Base-by-base conservation (phyloP, 2,797 vertebrate genomes). In the Danio jaintianensis region DNA sequence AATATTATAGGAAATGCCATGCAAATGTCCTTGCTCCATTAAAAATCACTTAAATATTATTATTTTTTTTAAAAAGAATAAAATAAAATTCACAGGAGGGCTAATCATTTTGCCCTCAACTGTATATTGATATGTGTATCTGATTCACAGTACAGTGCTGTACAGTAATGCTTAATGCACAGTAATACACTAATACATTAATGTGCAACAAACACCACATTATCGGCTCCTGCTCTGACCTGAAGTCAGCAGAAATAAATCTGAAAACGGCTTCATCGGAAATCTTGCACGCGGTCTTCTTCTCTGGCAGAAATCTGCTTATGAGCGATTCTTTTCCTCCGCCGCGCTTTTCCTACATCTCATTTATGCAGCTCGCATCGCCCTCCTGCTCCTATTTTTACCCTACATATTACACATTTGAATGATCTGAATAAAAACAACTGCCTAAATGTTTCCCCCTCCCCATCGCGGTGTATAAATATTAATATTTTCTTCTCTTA, bases 351-450 rank as follows among this genome's bases (percentile, higher is more conserved):
- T 90, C 91, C 89, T 90, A 89, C 84, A 89, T 92, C 91, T 92
- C 89, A 92, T 92, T 93, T 91, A 90, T 92, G 89, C 92, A 89
- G 89, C 89, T 92, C 91, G 90, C 90, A 91, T 85, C 87, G 82
- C 79, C 84, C 86, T 86, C 88, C 89, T 88, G 87, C 89, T 89
- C 90, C 89, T 84, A 90, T 91, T 89, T 84, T 89, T 83, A 84
- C 87, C 79, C 83, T 29, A 79, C 87, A 82, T 76, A 71, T 89
- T 85, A 88, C 89, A 91, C 84, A 90, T 91, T 87, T 87, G 87
- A 91, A 90, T 85, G 76, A 89, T 91, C 75, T 87, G 86, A 90
- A 89, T 91, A 89, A 91, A 88, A 91, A 88, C 83, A 88, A 88
- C 85, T 71, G 84, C 56, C 87, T 90, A 88, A 85, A 79, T 86